Evolutionary conservation across 2,888 invertebrate species (phyloP).

Genomic region (Glaucopsyche alexis): DNA sequence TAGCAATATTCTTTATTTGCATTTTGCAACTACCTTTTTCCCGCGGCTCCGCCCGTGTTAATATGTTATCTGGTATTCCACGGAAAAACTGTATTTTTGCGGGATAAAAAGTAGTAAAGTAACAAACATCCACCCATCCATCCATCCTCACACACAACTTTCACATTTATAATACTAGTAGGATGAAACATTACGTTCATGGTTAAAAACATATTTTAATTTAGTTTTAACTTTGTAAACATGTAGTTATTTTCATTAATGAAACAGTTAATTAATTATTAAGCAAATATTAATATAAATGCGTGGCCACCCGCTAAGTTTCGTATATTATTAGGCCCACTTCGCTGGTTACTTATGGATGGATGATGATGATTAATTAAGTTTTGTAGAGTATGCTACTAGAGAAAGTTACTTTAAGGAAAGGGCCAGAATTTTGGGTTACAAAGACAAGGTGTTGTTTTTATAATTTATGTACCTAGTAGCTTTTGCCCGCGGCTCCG

Average conservation of each 20-base stretch:
- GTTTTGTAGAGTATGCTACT: background rate
- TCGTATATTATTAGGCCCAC: background rate
- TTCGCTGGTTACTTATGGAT: background rate
- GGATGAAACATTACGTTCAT: background rate
- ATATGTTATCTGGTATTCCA: too few relatives aligned
- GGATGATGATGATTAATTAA: conserved; percentile 9
- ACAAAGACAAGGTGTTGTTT: background rate
- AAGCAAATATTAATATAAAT: conserved; percentile 5
- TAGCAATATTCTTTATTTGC: too few relatives aligned
- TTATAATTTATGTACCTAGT: background rate
- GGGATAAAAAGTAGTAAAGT: too few relatives aligned
- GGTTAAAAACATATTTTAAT: background rate
- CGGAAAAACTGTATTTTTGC: too few relatives aligned
- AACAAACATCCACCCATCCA: too few relatives aligned
- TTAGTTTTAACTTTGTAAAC: background rate
- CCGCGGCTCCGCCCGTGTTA: too few relatives aligned
- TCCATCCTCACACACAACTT: too few relatives aligned
- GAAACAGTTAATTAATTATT: conserved; percentile 10
- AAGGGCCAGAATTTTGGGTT: background rate
- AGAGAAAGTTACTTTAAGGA: background rate
- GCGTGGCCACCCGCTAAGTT: background rate
- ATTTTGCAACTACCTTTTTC: too few relatives aligned
- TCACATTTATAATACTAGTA: too few relatives aligned
- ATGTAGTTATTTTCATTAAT: conserved; percentile 11
- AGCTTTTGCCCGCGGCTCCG: background rate